Base-by-base conservation (phyloP, 2,888 invertebrate species). In the Rhyacophila evoluta region DNA sequence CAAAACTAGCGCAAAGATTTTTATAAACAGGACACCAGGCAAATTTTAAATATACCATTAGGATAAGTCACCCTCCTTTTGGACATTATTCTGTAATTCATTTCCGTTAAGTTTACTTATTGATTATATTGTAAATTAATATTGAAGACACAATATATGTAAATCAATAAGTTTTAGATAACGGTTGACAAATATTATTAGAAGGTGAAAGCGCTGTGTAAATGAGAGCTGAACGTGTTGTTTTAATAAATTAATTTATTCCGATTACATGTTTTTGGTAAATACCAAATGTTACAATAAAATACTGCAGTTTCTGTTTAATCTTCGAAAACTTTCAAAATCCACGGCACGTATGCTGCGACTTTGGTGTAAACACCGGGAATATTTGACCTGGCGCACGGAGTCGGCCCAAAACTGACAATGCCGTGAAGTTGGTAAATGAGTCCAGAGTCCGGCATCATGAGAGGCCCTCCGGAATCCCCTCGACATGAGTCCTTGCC, bases 401-500 rank as follows among this genome's bases (percentile, higher is more conserved):
- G 85, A 0, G 84, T 84, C 27, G 86, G 86, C 10, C 90, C 90
- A 76, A 87, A 88, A 4, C 89, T 90, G 10, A 89, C 88, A 2
- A 90, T 84, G 0, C 90, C 90, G 8, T 86, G 83, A 5, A 85
- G 36, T 10, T 82, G 71, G 0, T 91, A 91, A 4, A 33, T 28
- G 0, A 37, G 84, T 12, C 78, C 82, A 11, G 84, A 68, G 4
- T 19, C 37, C 2, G 80, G 83, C 25, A 81, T 77, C 87, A 91
- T 91, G 6, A 92, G 85, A 0, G 92, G 91, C 0, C 92, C 92
- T 1, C 92, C 92, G 74, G 91, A 91, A 81, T 92, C 92, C 0
- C 92, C 91, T 19, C 87, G 83, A 81, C 92, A 92, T 0, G 92
- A 90, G 83, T 91, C 91, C 80, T 86, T 86, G 0, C 87, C 87